Base-by-base conservation (phyloP, 2,888 invertebrate genomes). In the Tenthredo mesomela region DNA sequence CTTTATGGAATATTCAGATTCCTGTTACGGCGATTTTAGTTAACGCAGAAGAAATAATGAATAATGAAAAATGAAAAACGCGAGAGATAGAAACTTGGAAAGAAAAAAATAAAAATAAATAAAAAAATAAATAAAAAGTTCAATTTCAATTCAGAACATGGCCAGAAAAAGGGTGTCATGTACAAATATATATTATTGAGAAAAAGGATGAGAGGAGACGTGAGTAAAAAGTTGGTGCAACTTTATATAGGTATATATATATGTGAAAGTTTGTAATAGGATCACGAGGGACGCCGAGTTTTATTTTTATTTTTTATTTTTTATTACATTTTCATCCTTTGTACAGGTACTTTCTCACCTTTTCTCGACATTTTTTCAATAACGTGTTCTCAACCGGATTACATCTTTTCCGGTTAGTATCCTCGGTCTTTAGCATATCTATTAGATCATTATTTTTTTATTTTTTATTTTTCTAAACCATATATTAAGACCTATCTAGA, bases 201-300 rank as follows among this genome's bases (percentile, higher is more conserved):
- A 54, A 54, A 78, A 78, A 78, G 12, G 9, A 50, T 21, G 54
- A 78, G 37, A 54, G 54, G 37, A 54, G 54, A 58, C n/a, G 7
- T 58, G 50, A 47, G 54, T 54, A 58, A 21, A 47, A 75, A 78
- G 54, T 78, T 58, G 12, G 54, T n/a, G 58, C 29, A 58, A 37
- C 54, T 78, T 54, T 78, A 58, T 78, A 9, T 58, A 54, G 37
- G 37, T 37, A 18, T 78, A 18, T 33, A 7, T 37, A 18, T 78
- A 18, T 33, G 58, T 58, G 54, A 54, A 54, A 78, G 54, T 78
- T 78, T 58, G 54, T 78, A 78, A 78, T 33, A 58, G 58, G 78
- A 78, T 78, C 78, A 58, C 54, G 58, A 21, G 33, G 33, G 54
- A 47, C 78, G 33, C 37, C 18, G n/a, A 33, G 33, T 25, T 47